These are phyloP conservation scores for Cryptotis parvus DNA, from an alignment of 2,113 vertebrate species.

Conservation along the genomic window DNA sequence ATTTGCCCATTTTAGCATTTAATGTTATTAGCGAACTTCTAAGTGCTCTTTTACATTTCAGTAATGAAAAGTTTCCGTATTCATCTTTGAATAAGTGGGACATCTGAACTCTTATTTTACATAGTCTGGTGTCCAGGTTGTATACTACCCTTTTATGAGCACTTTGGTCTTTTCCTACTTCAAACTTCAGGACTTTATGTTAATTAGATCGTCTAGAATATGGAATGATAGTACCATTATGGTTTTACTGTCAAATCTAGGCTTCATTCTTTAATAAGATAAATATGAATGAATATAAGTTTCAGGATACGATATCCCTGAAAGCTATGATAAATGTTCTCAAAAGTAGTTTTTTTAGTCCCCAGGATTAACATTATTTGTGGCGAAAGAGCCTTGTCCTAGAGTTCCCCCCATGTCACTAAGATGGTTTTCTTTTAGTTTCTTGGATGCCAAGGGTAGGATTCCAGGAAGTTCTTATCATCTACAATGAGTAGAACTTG, in stretches of 20 bases:
- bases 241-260: conserved; percentile 71
- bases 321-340: conserved; percentile 68
- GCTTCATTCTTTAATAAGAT: conserved; percentile 68
- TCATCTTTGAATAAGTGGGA: conserved; percentile 62
- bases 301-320: conserved; percentile 70
- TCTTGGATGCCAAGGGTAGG: conserved; percentile 77
- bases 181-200: conserved; percentile 64
- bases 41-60: conserved; percentile 51
- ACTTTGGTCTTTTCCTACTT: conserved; percentile 70
- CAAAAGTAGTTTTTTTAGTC: conserved; percentile 62
- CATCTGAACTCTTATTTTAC: conserved; percentile 66
- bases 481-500: conserved; percentile 77
- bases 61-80: conserved; percentile 56
- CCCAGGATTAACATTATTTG: conserved; percentile 66
- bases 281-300: conserved; percentile 60
- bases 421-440: conserved; percentile 72
- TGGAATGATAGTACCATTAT: conserved; percentile 45
- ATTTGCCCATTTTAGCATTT: conserved; percentile 56
- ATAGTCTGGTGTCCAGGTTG: conserved; percentile 60
- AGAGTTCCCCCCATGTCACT: conserved; percentile 66
- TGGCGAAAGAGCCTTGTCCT: conserved; percentile 69
- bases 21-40: conserved; percentile 59
- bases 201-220: conserved; percentile 64
- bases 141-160: conserved; percentile 61
- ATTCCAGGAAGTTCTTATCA: conserved; percentile 75